phyloP scores from a whole-genome alignment of 1,140 invertebrate species.

The Kradibia gibbosae region DNA sequence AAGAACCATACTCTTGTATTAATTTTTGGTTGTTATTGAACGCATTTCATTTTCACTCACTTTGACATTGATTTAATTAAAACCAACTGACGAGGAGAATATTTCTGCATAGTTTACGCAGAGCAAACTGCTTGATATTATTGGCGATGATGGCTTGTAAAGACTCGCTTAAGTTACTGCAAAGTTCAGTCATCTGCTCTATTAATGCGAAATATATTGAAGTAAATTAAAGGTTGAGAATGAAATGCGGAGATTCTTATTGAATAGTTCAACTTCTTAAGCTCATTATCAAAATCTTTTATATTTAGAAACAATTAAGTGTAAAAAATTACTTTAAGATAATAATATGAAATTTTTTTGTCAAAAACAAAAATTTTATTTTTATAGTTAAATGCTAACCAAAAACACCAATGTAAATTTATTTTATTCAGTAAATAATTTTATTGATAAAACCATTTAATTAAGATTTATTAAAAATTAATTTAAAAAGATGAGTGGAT shows the following conservation, averaged over 20 bases:
- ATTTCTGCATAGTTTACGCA: conserved; percentile 1
- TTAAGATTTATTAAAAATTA: too few relatives aligned
- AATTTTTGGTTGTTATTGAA: neutral
- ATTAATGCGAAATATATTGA: neutral
- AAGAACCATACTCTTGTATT: conserved; percentile 8
- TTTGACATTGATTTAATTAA: conserved; percentile 32
- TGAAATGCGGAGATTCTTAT: neutral
- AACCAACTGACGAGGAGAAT: neutral
- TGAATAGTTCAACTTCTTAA: neutral
- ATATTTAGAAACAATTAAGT: too few relatives aligned
- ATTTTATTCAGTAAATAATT: too few relatives aligned
- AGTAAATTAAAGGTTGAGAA: neutral
- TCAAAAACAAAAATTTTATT: too few relatives aligned
- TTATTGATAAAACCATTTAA: neutral
- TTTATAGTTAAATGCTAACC: too few relatives aligned
- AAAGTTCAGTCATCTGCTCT: neutral
- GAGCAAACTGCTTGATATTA: neutral
- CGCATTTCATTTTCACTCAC: neutral
- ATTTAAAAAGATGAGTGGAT: too few relatives aligned
- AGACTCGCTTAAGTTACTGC: neutral
- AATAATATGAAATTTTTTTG: too few relatives aligned
- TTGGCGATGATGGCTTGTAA: neutral
- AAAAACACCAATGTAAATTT: too few relatives aligned
- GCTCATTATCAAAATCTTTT: neutral
- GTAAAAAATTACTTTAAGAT: too few relatives aligned